phyloP scores from a whole-genome alignment of 2,797 vertebrate species.

The Toxotes lorentzi region DNA sequence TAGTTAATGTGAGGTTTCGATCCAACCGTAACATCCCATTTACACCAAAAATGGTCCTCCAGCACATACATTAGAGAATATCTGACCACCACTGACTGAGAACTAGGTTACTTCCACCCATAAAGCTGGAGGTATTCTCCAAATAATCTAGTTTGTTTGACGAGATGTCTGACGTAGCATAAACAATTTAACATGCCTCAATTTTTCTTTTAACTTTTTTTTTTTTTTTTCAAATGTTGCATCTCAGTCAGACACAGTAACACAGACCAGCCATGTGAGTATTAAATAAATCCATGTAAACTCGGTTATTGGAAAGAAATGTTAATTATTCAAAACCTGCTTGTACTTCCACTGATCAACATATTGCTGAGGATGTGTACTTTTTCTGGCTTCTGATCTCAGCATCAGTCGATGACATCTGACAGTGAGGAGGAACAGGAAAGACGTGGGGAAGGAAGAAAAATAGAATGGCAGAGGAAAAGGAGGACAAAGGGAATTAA shows the following conservation, averaged over 20 bases:
- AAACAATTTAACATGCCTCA: neutral
- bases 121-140: neutral
- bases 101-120: neutral
- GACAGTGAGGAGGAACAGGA: constrained; percentile 71
- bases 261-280: neutral
- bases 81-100: too few relatives aligned
- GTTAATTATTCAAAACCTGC: neutral
- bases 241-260: neutral
- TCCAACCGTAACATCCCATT: neutral
- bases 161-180: neutral
- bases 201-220: neutral
- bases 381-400: constrained; percentile 7
- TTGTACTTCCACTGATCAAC: neutral
- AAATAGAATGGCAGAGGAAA: constrained; percentile 56
- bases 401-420: constrained; percentile 31
- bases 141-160: neutral
- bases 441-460: constrained; percentile 62
- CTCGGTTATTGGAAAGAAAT: too few relatives aligned
- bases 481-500: constrained; percentile 70
- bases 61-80: neutral
- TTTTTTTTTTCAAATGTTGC: neutral
- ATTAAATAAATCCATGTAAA: neutral
- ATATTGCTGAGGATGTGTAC: neutral
- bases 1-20: neutral
- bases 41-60: neutral